Conservation (phyloP, 2,797 vertebrate genomes). For the Anabacerthia variegaticeps region DNA sequence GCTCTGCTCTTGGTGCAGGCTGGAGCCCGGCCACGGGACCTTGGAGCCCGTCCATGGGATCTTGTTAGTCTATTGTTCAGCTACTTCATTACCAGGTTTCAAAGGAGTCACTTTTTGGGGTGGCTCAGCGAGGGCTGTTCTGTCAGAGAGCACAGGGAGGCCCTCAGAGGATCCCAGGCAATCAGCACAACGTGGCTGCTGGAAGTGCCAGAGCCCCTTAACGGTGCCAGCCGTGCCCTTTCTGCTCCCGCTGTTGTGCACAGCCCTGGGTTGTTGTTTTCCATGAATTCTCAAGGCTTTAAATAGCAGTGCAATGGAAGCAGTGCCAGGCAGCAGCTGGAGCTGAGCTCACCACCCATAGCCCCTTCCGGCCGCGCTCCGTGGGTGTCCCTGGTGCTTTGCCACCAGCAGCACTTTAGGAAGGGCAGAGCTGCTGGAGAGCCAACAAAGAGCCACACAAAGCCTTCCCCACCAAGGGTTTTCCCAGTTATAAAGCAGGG, state of each 20-base stretch:
- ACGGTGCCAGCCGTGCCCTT: rapidly evolving
- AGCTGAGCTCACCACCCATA: neutral
- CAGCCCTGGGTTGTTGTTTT: neutral
- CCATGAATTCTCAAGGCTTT: neutral
- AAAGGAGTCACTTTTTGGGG: neutral
- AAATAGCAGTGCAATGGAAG: neutral
- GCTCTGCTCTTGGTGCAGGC: neutral
- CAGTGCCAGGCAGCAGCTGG: neutral
- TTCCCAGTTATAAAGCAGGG: neutral
- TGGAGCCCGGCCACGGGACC: neutral
- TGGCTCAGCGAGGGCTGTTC: neutral
- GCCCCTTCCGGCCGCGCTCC: rapidly evolving
- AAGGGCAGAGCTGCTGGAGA: neutral
- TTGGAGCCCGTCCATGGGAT: neutral
- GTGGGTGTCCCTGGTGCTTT: neutral
- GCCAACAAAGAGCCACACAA: neutral
- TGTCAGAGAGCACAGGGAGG: neutral
- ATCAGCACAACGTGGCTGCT: neutral
- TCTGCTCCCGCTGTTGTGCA: neutral
- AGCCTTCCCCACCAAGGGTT: rapidly evolving
- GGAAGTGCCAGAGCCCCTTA: neutral
- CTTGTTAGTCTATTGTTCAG: neutral
- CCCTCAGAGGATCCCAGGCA: neutral
- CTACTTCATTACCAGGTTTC: neutral
- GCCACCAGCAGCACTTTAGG: neutral